Evolutionary conservation across 2,888 invertebrate species (phyloP).

Genomic region (Drosophila setosimentum): DNA sequence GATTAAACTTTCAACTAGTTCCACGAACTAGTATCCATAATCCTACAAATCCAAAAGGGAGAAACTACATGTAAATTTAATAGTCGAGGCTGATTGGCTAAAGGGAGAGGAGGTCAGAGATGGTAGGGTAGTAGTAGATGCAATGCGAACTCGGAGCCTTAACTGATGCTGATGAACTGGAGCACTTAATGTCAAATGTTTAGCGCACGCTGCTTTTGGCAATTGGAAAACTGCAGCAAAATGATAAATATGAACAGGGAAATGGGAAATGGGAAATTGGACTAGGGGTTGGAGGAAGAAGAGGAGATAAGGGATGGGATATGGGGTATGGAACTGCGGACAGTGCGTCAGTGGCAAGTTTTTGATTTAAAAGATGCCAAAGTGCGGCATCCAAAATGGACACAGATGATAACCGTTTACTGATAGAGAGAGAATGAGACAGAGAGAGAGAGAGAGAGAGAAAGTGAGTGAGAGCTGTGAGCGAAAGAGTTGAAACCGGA

Average conservation of each 20-base stretch:
- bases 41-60: not conserved
- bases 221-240: constrained; percentile 32
- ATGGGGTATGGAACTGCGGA: not conserved
- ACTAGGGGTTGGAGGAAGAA: not conserved
- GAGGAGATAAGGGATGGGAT: not conserved
- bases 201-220: constrained; percentile 28
- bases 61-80: constrained; percentile 35
- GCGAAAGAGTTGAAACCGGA: constrained; percentile 23
- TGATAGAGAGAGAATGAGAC: not conserved
- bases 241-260: not conserved
- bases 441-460: not conserved
- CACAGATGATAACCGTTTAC: constrained; percentile 16
- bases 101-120: not conserved
- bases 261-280: constrained; percentile 9
- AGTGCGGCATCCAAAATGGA: constrained; percentile 54
- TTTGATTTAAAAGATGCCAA: constrained; percentile 77
- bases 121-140: not conserved
- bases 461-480: not conserved
- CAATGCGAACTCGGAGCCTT: not conserved
- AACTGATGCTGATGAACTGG: constrained; percentile 38
- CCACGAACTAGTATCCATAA: constrained; percentile 1
- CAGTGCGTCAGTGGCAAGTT: constrained; percentile 36
- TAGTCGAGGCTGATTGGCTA: constrained; percentile 17
- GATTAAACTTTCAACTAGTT: not conserved
- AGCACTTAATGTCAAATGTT: constrained; percentile 63